Evolutionary conservation across 2,113 vertebrate species (phyloP).

Genomic region (Lagopus muta): DNA sequence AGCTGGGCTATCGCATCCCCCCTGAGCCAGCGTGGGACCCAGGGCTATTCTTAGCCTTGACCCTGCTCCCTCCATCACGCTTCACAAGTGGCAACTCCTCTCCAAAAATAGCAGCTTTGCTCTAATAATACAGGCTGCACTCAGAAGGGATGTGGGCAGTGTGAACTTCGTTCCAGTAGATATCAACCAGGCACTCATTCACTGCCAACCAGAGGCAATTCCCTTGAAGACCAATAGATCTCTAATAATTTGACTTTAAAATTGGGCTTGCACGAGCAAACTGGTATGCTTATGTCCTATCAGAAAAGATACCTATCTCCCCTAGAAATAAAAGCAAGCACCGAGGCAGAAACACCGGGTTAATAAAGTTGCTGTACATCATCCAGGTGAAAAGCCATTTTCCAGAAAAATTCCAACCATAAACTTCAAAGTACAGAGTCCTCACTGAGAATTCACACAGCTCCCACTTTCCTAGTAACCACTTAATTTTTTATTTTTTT

Average conservation of each 20-base stretch:
- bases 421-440: neutral
- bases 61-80: neutral
- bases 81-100: slow-evolving; percentile 18
- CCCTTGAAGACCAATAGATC: neutral
- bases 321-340: neutral
- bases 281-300: neutral
- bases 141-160: neutral
- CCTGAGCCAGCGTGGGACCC: neutral
- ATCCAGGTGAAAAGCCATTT: neutral
- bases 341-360: neutral
- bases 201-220: neutral
- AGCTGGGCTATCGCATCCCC: neutral
- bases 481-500: neutral
- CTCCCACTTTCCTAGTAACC: neutral
- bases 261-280: neutral
- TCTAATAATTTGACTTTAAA: neutral
- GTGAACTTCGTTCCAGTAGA: neutral
- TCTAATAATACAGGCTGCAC: slow-evolving; percentile 15
- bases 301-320: neutral
- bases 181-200: neutral
- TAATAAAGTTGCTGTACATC: neutral
- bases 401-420: neutral
- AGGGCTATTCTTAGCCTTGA: slow-evolving; percentile 50
- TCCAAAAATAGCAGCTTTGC: slow-evolving; percentile 40
- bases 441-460: accelerated